Conservation (phyloP, 1,140 invertebrate genomes). For the Leptinotarsa undecemlineata region DNA sequence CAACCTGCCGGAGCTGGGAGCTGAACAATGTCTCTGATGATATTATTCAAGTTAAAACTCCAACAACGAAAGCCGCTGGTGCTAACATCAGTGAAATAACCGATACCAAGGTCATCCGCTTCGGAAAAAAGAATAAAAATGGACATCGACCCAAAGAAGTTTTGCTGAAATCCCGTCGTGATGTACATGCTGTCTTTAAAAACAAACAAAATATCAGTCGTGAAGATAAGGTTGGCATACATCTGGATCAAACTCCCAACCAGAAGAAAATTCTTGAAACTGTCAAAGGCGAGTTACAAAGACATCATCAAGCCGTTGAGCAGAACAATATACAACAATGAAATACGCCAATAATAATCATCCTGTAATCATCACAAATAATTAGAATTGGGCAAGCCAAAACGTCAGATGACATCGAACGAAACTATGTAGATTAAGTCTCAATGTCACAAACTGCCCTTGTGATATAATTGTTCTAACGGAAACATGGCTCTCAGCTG, state of each 20-base stretch:
- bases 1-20: neutral
- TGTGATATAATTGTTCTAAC: neutral
- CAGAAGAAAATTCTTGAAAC: neutral
- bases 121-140: constrained; percentile 10
- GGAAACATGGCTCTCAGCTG: neutral
- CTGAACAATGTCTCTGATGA: neutral
- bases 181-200: neutral
- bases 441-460: neutral
- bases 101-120: neutral
- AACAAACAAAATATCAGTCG: constrained; percentile 1
- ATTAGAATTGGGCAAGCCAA: neutral
- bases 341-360: neutral
- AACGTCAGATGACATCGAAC: neutral
- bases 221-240: neutral
- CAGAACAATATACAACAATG: neutral
- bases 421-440: neutral
- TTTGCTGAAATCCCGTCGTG: neutral
- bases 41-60: neutral
- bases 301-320: neutral
- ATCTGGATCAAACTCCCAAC: constrained; percentile 14
- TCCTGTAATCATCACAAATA: neutral
- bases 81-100: neutral
- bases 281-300: neutral
- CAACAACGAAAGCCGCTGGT: neutral
- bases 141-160: neutral